Evolutionary conservation across 2,797 vertebrate genomes (phyloP), one percentile per base, ranked within the genome.

Genomic region (Fistularia commersonii): DNA sequence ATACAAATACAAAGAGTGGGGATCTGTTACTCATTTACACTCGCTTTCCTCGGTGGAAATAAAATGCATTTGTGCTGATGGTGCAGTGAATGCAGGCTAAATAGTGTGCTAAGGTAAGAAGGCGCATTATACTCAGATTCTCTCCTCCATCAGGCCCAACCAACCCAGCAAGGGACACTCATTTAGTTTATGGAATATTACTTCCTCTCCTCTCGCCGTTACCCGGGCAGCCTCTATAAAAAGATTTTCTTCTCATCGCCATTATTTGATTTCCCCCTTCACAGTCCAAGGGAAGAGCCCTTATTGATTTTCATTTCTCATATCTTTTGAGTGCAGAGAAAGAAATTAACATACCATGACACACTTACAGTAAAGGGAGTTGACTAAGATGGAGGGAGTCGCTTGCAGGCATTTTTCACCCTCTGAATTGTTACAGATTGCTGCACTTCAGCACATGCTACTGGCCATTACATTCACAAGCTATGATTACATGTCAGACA

Each of bases 161-260:
- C 76, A 80, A 72, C 84, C 79, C 77, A 79, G 81, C 62, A 45
- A 78, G 85, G 80, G 72, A 69, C 77, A 61, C 81, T 88, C 83
- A 83, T 89, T 89, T 87, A 87, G 80, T 88, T 88, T 83, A 82
- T 86, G 76, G 82, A 88, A 86, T 89, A 86, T 86, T 87, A 88
- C 85, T 83, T 85, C 85, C 77, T 70, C 81, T 82, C 76, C 73
- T 79, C 74, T 76, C 54, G 55, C 68, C 44, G 88, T 90, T 88
- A 69, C 88, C 86, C 89, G 87, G 86, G 87, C 81, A 88, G 85
- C 88, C 49, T 69, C 86, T 90, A 89, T 88, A 87, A 89, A 90
- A 89, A 88, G 86, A 87, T 77, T 82, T 79, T 63, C 82, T 75
- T 71, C 82, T 80, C 80, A 77, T 84, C 57, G 59, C 70, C 69